Percentiles rank a stretch among this genome's conserved stretches.
phyloP scores from a whole-genome alignment of 2,888 invertebrate species.

The Linnaemya tessellans region DNA sequence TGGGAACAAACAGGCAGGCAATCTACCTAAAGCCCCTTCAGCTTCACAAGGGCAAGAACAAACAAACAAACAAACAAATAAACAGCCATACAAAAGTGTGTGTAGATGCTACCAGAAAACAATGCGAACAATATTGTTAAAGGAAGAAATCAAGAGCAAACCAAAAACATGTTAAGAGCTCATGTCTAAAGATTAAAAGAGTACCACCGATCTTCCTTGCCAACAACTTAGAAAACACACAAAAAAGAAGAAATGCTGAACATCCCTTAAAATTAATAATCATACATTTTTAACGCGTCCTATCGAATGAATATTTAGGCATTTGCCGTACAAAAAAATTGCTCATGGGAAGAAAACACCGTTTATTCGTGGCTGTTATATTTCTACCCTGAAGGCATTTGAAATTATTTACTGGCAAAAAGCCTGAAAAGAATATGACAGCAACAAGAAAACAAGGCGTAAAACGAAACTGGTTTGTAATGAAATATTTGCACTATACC shows the following conservation, averaged over 20 bases:
- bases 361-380: not conserved
- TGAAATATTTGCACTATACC: slow-evolving; percentile 56
- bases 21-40: slow-evolving; percentile 26
- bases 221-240: slow-evolving; percentile 18
- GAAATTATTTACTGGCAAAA: slow-evolving; percentile 36
- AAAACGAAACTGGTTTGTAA: slow-evolving; percentile 58
- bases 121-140: slow-evolving; percentile 26
- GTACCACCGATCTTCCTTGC: slow-evolving; percentile 23
- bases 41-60: slow-evolving; percentile 28
- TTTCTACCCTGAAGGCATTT: slow-evolving; percentile 36
- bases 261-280: slow-evolving; percentile 48
- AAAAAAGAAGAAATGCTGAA: slow-evolving; percentile 13
- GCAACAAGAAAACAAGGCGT: slow-evolving; percentile 23
- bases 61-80: slow-evolving; percentile 31
- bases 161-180: slow-evolving; percentile 57
- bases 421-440: not conserved
- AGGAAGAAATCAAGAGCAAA: slow-evolving; percentile 42
- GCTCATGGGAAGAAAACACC: slow-evolving; percentile 36
- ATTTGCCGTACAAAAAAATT: slow-evolving; percentile 34
- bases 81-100: slow-evolving; percentile 34
- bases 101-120: slow-evolving; percentile 45
- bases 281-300: slow-evolving; percentile 27
- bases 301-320: slow-evolving; percentile 33
- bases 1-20: not conserved
- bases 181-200: slow-evolving; percentile 47